A percentile compares a stretch with the other conserved stretches of the same genome.
Conservation (phyloP, 2,797 vertebrate genomes). For the Diceros bicornis region DNA sequence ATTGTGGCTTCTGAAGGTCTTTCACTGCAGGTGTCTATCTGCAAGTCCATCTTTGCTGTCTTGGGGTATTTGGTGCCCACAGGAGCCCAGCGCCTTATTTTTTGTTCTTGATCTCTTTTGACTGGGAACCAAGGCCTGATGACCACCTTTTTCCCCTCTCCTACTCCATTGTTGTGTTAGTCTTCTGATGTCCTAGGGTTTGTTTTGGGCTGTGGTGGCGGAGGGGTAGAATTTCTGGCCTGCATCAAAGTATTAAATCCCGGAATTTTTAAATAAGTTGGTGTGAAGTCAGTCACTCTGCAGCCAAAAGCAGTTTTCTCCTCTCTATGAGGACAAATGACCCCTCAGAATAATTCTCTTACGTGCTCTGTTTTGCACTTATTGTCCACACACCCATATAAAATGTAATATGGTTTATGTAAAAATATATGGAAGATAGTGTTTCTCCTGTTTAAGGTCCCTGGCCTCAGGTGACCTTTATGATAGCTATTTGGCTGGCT, state of each 20-base stretch:
- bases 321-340: not conserved
- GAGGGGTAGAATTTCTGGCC: conserved; percentile 18
- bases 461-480: not conserved
- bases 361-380: not conserved
- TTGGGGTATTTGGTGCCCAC: not conserved
- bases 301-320: not conserved
- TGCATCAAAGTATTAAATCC: not conserved
- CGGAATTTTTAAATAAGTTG: conserved; percentile 13
- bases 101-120: conserved; percentile 33
- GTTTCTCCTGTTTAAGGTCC: not conserved
- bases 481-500: not conserved
- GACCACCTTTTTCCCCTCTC: not conserved
- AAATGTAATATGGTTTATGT: not conserved
- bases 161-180: not conserved
- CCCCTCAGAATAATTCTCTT: not conserved
- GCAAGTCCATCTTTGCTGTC: not conserved
- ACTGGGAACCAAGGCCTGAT: not conserved
- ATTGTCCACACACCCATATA: not conserved
- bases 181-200: not conserved
- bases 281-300: not conserved
- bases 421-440: not conserved
- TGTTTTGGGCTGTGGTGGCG: not conserved
- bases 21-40: not conserved
- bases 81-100: not conserved
- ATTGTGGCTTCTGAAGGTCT: not conserved